These are phyloP conservation scores for Climacteris rufus DNA, from an alignment of 2,113 vertebrate genomes.

Conservation along the genomic window DNA sequence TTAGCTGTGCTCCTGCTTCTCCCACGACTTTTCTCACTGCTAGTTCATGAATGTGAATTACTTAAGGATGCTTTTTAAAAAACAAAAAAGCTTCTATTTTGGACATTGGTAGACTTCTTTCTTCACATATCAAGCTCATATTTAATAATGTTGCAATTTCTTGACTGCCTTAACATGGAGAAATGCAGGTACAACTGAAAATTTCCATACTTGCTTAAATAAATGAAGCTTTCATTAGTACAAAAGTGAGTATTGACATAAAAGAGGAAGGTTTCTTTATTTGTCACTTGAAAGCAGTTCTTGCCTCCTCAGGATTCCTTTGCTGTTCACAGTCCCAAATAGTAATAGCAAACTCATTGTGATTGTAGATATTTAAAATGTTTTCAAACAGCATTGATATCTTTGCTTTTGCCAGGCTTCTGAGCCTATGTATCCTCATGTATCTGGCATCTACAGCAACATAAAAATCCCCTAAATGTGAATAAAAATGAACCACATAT, in stretches of 20 bases:
- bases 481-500: not conserved
- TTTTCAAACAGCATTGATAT: not conserved
- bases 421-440: not conserved
- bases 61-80: not conserved
- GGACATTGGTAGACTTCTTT: not conserved
- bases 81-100: not conserved
- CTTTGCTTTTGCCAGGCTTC: not conserved
- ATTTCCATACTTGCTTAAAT: not conserved
- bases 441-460: not conserved
- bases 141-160: not conserved
- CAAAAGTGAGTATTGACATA: rapidly evolving
- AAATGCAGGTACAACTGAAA: not conserved
- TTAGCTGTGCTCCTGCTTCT: not conserved
- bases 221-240: not conserved
- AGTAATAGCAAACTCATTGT: not conserved
- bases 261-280: not conserved
- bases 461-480: not conserved
- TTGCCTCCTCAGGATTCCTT: not conserved
- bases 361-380: not conserved
- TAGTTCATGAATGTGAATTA: not conserved
- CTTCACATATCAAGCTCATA: not conserved
- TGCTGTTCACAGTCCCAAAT: not conserved
- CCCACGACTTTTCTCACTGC: not conserved
- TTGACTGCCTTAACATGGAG: not conserved
- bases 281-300: not conserved